Evolutionary conservation across 2,888 invertebrate species (phyloP), one percentile per base, ranked within the genome.

Genomic region (Himalopsyche anomala): DNA sequence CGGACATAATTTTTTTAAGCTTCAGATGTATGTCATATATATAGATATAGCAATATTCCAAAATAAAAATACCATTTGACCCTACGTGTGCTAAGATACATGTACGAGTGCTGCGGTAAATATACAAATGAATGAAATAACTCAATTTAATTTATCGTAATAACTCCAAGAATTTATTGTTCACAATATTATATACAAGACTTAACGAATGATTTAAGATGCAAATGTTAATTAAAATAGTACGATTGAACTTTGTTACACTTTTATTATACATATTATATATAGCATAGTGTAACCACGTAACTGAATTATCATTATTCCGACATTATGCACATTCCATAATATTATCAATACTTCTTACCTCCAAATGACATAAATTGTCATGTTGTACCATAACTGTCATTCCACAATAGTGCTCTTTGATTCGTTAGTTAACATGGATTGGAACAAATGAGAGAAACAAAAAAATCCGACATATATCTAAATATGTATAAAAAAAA

Each of bases 141-240:
- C 74, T 74, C 74, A 28, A 74, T 36, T 36, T 74, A 36, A 74
- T 74, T 74, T 74, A 74, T 74, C 15, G 74, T 74, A 74, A 74
- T 11, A 74, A 74, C 74, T 74, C 74, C 5, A 74, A 38, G 19
- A 74, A 74, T 74, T 74, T 74, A 74, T 74, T 74, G 74, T 74
- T 74, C 74, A 15, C 74, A 38, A 36, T 74, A 74, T 74, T 12
- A 38, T 11, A 62, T 62, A 62, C 62, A 62, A 62, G 62, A 19
- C 74, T 36, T 28, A 36, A 36, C 12, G 36, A 74, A 36, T 74
- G 74, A 74, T 74, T 74, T 74, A 74, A 74, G 74, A 74, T 36
- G 36, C 12, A n/a, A 74, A 38, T 38, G 28, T 74, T 74, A 74
- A 74, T 74, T 74, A 74, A 74, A 74, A 36, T 36, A 74, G 28